phyloP scores from a whole-genome alignment of 2,888 invertebrate species.

The Epiblema foenella region DNA sequence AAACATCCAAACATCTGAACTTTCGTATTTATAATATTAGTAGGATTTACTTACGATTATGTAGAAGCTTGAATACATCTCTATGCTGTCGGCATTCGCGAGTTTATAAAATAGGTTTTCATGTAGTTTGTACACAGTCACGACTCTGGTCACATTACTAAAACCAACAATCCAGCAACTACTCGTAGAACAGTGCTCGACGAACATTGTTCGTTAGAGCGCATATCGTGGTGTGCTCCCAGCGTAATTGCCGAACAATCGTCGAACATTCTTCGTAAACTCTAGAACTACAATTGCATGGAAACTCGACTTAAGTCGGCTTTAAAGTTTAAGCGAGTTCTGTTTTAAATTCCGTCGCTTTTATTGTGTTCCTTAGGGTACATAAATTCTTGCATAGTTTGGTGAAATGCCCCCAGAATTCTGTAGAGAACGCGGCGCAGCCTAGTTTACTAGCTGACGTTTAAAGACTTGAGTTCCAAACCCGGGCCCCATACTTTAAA shows the following conservation, averaged over 20 bases:
- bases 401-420: background rate
- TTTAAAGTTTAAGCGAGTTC: slow-evolving; percentile 40
- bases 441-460: background rate
- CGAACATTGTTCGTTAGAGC: slow-evolving; percentile 15
- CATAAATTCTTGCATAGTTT: slow-evolving; percentile 28
- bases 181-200: background rate
- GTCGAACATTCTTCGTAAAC: slow-evolving; percentile 44
- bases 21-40: too few species aligned
- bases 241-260: slow-evolving; percentile 49
- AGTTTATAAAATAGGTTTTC: too few species aligned
- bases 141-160: background rate
- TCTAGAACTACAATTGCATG: slow-evolving; percentile 48
- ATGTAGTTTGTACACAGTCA: background rate
- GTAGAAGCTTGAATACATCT: too few species aligned
- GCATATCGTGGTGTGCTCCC: slow-evolving; percentile 30
- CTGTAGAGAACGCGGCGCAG: background rate
- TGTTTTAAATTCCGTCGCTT: slow-evolving; percentile 38
- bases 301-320: slow-evolving; percentile 45
- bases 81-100: too few species aligned
- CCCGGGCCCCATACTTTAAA: background rate
- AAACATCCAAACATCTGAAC: too few species aligned
- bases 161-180: background rate
- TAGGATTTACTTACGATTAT: too few species aligned
- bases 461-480: background rate
- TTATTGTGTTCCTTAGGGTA: slow-evolving; percentile 31